Conservation (phyloP, 2,888 invertebrate species). For the Agriopis marginaria region DNA sequence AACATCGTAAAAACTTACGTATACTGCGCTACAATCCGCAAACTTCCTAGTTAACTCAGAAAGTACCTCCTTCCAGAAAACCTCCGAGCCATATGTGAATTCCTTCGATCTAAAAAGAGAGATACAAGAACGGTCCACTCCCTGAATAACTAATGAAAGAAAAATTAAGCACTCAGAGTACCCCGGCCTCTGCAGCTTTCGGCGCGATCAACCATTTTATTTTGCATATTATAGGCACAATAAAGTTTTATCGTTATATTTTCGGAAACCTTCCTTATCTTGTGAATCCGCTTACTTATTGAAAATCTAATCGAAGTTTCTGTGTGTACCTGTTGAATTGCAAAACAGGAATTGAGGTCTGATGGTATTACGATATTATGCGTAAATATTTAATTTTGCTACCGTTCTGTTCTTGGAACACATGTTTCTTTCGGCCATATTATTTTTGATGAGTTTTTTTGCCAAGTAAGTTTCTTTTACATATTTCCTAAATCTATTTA, state of each 20-base stretch:
- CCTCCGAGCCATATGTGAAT: slow-evolving; percentile 55
- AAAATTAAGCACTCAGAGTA: slow-evolving; percentile 60
- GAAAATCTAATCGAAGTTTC: slow-evolving; percentile 54
- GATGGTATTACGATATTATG: slow-evolving; percentile 49
- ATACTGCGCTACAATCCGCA: slow-evolving; percentile 70
- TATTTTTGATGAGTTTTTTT: slow-evolving; percentile 28
- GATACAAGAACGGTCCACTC: slow-evolving; percentile 45
- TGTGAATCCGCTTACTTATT: slow-evolving; percentile 55
- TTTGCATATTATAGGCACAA: slow-evolving; percentile 61
- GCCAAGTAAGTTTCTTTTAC: not conserved
- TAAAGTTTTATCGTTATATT: slow-evolving; percentile 63
- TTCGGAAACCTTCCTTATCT: slow-evolving; percentile 55
- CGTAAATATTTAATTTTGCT: slow-evolving; percentile 49
- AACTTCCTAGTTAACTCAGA: slow-evolving; percentile 67
- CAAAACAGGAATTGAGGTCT: slow-evolving; percentile 50
- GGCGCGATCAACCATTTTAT: slow-evolving; percentile 62
- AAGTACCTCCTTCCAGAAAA: slow-evolving; percentile 64
- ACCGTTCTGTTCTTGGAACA: slow-evolving; percentile 37
- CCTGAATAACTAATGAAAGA: slow-evolving; percentile 63
- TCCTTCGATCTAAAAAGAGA: slow-evolving; percentile 44
- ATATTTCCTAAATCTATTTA: not conserved
- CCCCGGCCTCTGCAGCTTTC: slow-evolving; percentile 52
- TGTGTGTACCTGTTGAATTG: slow-evolving; percentile 50
- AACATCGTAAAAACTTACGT: slow-evolving; percentile 76
- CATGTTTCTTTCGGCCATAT: slow-evolving; percentile 22